Base-by-base conservation (phyloP, 2,113 vertebrate genomes). In the Amphiprion ocellaris region DNA sequence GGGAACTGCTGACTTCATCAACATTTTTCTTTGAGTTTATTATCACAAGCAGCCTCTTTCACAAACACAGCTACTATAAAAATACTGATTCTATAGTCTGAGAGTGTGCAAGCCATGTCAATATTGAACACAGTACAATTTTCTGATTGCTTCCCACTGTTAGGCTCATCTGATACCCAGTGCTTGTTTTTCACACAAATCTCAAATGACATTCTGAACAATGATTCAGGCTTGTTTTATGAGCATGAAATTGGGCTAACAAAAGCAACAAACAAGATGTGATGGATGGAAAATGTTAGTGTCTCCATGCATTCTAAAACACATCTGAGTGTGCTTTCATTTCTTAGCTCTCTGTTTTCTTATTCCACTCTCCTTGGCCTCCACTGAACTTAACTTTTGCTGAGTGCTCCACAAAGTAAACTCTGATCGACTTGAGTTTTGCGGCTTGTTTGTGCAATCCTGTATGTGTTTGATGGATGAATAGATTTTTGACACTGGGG, bases 361-460 rank as follows among this genome's bases (percentile, higher is more conserved):
- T 39, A 52, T 23, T n/a, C 23, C 24, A 17, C 41, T 41, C 39
- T 60, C 58, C 8, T n/a, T 16, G 14, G 16, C 5, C 17, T 61
- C 26, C 5, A 21, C 53, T 62, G 50, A 77, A 47, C 69, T 63
- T 67, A 30, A 70, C 61, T 73, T 52, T 19, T 78, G 84, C 64
- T 63, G 87, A 84, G 30, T 73, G 3, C 17, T 74, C 66, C 66
- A 84, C 52, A 69, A 73, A 39, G 41, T 14, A 64, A 39, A 33
- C 58, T 21, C 61, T 64, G 67, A 76, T 55, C 52, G n/a, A 58
- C 33, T 28, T 1, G 19, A 56, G 39, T 39, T 47, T 19, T 66
- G 69, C 14, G 21, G 68, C 33, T 39, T 47, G 19, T 67, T 55
- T 65, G 56, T 56, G 66, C 49, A 58, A 79, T 54, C 69, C 28